A percentile compares a stretch with the other conserved stretches of the same genome.
These are phyloP conservation scores for Rhagoletis zephyria DNA, from an alignment of 1,140 invertebrate species.

Conservation along the genomic window DNA sequence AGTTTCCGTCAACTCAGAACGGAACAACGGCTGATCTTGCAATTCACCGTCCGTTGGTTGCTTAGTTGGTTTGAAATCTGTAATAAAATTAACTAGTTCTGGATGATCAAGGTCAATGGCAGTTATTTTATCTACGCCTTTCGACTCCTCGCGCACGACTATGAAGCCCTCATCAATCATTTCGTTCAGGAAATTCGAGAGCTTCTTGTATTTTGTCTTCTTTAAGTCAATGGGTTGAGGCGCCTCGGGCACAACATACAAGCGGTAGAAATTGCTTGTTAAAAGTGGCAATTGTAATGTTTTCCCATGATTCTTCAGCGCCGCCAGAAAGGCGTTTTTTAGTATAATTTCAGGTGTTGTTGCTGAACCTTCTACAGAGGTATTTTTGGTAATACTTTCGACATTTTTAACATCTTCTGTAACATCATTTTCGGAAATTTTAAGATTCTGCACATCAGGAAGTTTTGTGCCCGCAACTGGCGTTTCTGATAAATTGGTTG, in stretches of 20 bases:
- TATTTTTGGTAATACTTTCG: background rate
- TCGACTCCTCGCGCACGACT: constrained; percentile 80
- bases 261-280: constrained; percentile 85
- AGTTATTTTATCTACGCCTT: constrained; percentile 82
- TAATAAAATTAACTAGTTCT: constrained; percentile 73
- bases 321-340: constrained; percentile 84
- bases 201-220: constrained; percentile 90
- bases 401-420: background rate
- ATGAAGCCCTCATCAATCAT: constrained; percentile 80
- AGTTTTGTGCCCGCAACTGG: background rate
- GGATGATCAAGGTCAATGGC: constrained; percentile 77
- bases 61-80: constrained; percentile 63
- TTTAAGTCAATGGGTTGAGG: constrained; percentile 85
- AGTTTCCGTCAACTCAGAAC: constrained; percentile 78
- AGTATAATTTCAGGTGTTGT: constrained; percentile 78
- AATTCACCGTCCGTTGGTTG: constrained; percentile 56
- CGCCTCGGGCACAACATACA: constrained; percentile 81
- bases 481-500: background rate
- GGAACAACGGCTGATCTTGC: constrained; percentile 65
- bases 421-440: background rate
- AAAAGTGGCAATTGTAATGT: constrained; percentile 79
- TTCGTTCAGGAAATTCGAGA: constrained; percentile 84
- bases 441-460: background rate
- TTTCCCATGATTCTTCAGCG: constrained; percentile 80
- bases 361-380: constrained; percentile 51